Base-by-base conservation (phyloP, 2,888 invertebrate species). In the Elysia crispata region DNA sequence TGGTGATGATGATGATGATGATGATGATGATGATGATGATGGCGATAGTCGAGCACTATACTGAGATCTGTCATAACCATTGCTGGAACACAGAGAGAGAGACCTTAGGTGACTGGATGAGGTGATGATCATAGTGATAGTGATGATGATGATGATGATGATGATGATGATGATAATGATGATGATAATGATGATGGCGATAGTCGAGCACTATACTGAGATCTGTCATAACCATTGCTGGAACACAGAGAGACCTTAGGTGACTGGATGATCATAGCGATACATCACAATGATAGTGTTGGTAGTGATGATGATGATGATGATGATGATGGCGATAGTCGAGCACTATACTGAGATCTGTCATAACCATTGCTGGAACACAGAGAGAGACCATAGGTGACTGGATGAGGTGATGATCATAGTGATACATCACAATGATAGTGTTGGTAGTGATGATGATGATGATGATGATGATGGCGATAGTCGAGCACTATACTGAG, bases 161-260 rank as follows among this genome's bases (percentile, higher is more conserved):
- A 60, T 60, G 60, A 60, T 60, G 60, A 60, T 60, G 60, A 13
- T n/a, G n/a, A n/a, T n/a, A n/a, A n/a, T n/a, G n/a, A n/a, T n/a
- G n/a, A n/a, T n/a, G n/a, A n/a, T n/a, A n/a, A n/a, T n/a, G n/a
- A n/a, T 60, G 15, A 25, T 60, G n/a, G 15, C 15, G 25, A 60
- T 60, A 15, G 25, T 84, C 82, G 20, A 81, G 83, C 54, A 85
- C 81, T 64, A 85, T 83, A 41, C 83, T 85, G 11, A 84, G 83
- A 25, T 85, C 84, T 13, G 85, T 85, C 83, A 86, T 83, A 20
- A 85, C 86, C 86, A 87, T 85, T 28, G 86, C 86, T 86, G 80
- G 5, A 41, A 41, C 11, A 41, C 41, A 41, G 41, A 3, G 41
- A 41, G 3, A 41, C 41, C 3, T 6, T 11, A 41, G 11, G 3